Base-by-base conservation (phyloP, 2,113 vertebrate genomes). In the Lates calcarifer region DNA sequence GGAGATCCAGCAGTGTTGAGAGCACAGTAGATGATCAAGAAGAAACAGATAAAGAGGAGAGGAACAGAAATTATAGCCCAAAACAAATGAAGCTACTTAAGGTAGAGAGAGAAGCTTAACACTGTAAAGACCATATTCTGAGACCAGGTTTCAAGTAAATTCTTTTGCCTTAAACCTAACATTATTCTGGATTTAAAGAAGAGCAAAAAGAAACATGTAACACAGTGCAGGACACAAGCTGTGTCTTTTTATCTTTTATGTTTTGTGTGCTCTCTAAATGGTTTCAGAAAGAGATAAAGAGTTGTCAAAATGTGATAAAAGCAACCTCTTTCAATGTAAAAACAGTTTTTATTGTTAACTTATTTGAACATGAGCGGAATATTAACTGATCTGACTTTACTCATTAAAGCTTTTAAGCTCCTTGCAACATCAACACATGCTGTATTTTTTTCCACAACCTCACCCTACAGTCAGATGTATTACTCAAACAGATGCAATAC, bases 11-110 rank as follows among this genome's bases (percentile, higher is more conserved):
- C 47, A 2, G 87, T 49, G 79, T 83, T 83, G 66, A 63, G 71
- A 37, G 72, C 24, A 41, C 77, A 72, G 45, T 68, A 84, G 81
- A 88, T 79, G 77, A 86, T 87, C 80, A 89, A 84, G 72, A 71
- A 53, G 47, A 81, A 79, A 70, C 8, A 18, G 62, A 79, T 78
- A 28, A 71, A 76, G 39, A 77, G 4, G 7, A 60, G 29, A 62
- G 28, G 57, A 68, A 15, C 15, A 61, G 28, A 70, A 43, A 39
- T 73, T 26, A 61, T 17, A 61, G 29, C 7, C 20, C 5, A 76
- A 79, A 57, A 63, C 47, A 70, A 69, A 68, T 11, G 10, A 33
- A 66, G 39, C 24, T 41, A 43, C 45, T 17, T 13, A 9, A 45
- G 17, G 26, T 33, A 67, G 5, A 68, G n/a, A 65, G 22, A 57